phyloP scores from a whole-genome alignment of 2,797 vertebrate species.

The Sphenopsis melanotis region DNA sequence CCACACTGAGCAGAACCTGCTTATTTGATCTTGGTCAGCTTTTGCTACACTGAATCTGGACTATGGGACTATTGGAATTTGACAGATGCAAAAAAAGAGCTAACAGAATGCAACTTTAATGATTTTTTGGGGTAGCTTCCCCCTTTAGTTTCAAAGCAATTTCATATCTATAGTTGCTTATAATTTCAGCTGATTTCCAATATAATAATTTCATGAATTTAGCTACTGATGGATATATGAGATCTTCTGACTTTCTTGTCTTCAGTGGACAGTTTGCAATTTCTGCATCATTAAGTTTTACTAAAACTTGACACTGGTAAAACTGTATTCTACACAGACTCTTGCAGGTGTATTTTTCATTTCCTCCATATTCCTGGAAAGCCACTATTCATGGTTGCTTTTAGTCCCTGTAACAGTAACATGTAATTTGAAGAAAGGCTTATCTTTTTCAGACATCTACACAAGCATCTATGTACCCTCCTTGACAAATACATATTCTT shows the following conservation, averaged over 20 bases:
- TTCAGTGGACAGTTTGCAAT: neutral
- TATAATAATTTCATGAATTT: neutral
- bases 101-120: neutral
- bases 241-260: neutral
- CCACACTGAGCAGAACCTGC: neutral
- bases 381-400: neutral
- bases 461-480: neutral
- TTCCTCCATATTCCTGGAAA: neutral
- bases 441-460: neutral
- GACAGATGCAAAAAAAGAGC: neutral
- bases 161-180: neutral
- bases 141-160: neutral
- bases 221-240: neutral
- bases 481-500: neutral
- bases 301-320: neutral
- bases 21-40: neutral
- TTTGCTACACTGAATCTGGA: neutral
- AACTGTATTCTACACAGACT: fast-evolving
- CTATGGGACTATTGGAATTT: neutral
- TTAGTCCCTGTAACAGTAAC: neutral
- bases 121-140: neutral
- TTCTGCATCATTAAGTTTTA: neutral
- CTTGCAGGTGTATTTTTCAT: neutral
- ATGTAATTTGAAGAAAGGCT: neutral
- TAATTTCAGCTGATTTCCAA: neutral